Evolutionary conservation across 2,888 invertebrate species (phyloP).

Genomic region (Mythimna albipuncta): DNA sequence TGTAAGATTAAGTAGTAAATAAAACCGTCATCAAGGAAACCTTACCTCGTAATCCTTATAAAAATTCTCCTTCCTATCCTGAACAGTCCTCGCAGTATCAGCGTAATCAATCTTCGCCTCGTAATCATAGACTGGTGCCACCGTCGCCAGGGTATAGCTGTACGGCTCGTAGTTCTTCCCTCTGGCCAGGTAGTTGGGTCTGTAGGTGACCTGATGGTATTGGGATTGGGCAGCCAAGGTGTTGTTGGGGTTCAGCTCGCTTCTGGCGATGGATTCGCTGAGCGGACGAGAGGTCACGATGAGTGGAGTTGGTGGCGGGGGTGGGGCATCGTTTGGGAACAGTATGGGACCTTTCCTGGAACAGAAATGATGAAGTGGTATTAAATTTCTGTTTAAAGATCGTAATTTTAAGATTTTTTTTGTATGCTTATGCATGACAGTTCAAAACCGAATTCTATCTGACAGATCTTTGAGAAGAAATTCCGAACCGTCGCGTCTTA

Average conservation of each 20-base stretch:
- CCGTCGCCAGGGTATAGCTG: slow-evolving; percentile 62
- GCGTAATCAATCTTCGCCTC: slow-evolving; percentile 64
- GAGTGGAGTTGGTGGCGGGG: slow-evolving; percentile 80
- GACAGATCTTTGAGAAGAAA: too few relatives aligned
- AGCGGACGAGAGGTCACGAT: slow-evolving; percentile 86
- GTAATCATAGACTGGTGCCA: slow-evolving; percentile 58
- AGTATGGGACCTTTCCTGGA: slow-evolving; percentile 87
- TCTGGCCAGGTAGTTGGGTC: slow-evolving; percentile 49
- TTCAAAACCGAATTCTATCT: too few relatives aligned
- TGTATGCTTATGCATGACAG: too few relatives aligned
- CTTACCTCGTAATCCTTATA: slow-evolving; percentile 80
- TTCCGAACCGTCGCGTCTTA: too few relatives aligned
- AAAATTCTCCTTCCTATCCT: slow-evolving; percentile 59
- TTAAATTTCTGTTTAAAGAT: not conserved
- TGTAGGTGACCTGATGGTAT: slow-evolving; percentile 46
- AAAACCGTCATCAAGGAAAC: too few relatives aligned
- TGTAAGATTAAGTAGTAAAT: too few relatives aligned
- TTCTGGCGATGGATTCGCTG: slow-evolving; percentile 81
- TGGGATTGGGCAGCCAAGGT: slow-evolving; percentile 66
- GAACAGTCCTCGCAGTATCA: slow-evolving; percentile 57
- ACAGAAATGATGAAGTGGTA: slow-evolving; percentile 13
- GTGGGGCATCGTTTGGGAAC: slow-evolving; percentile 83
- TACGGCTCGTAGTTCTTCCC: slow-evolving; percentile 69
- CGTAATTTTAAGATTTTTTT: too few relatives aligned
- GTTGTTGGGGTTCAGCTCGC: slow-evolving; percentile 78